phyloP scores from a whole-genome alignment of 2,797 vertebrate genomes.

The Poeciliopsis paucimaculata region DNA sequence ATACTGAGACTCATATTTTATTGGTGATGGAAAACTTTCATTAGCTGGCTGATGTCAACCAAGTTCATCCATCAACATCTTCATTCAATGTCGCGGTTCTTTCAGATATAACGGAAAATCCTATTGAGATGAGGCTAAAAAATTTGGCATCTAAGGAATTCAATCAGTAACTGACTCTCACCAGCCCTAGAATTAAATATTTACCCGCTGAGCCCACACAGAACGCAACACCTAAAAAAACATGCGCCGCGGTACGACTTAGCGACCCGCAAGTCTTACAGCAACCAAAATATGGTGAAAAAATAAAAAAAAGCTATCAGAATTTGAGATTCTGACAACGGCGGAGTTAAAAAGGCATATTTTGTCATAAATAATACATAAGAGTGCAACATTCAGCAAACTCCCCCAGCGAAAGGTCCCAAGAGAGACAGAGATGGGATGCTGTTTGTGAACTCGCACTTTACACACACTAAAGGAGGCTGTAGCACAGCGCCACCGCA shows the following conservation, averaged over 20 bases:
- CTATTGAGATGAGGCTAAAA: slow-evolving; percentile 44
- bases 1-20: slow-evolving; percentile 31
- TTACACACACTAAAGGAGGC: slow-evolving; percentile 73
- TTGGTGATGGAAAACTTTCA: slow-evolving; percentile 40
- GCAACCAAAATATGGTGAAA: slow-evolving; percentile 29
- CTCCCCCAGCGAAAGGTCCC: slow-evolving; percentile 74
- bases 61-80: slow-evolving; percentile 43
- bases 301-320: slow-evolving; percentile 59
- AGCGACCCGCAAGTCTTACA: slow-evolving; percentile 66
- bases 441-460: slow-evolving; percentile 78
- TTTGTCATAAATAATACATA: slow-evolving; percentile 84
- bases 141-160: slow-evolving; percentile 42
- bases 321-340: slow-evolving; percentile 72
- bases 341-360: slow-evolving; percentile 77
- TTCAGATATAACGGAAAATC: slow-evolving; percentile 50
- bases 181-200: slow-evolving; percentile 64
- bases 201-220: slow-evolving; percentile 68
- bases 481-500: slow-evolving; percentile 69
- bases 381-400: slow-evolving; percentile 75
- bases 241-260: slow-evolving; percentile 69
- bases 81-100: slow-evolving; percentile 34
- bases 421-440: slow-evolving; percentile 61
- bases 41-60: slow-evolving; percentile 29
- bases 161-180: slow-evolving; percentile 47
- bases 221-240: slow-evolving; percentile 70